Percentiles rank a stretch among this genome's conserved stretches.
These are phyloP conservation scores for Papilio aristodemus DNA, from an alignment of 1,140 invertebrate genomes.

Conservation along the genomic window DNA sequence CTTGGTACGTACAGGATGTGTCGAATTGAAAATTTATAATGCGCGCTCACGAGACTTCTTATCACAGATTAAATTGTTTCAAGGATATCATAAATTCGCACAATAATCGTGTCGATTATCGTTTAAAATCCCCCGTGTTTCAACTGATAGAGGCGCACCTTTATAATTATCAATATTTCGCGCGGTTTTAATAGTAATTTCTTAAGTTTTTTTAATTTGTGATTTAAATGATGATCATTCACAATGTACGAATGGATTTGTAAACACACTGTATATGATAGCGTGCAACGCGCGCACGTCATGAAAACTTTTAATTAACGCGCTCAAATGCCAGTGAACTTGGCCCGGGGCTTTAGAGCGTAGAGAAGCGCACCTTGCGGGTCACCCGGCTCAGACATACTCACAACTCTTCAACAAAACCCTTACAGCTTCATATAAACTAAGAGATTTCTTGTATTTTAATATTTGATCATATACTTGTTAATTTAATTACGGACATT, in stretches of 20 bases:
- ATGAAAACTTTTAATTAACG: conserved; percentile 79
- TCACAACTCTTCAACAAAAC: not conserved
- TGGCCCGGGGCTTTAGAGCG: conserved; percentile 70
- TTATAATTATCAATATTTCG: conserved; percentile 30
- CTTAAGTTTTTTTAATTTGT: not conserved
- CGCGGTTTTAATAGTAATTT: conserved; percentile 1
- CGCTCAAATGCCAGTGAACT: conserved; percentile 79
- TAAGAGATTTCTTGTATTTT: not conserved
- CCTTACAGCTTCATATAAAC: not conserved
- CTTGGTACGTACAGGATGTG: conserved; percentile 27
- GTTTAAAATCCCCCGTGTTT: conserved; percentile 22
- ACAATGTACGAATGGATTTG: too few species aligned
- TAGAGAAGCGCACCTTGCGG: conserved; percentile 60
- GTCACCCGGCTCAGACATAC: conserved; percentile 45
- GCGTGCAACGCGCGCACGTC: conserved; percentile 71
- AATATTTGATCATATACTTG: not conserved
- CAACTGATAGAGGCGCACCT: conserved; percentile 26
- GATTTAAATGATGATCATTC: not conserved
- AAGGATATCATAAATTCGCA: conserved; percentile 25
- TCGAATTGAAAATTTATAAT: conserved; percentile 26
- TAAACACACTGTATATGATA: conserved; percentile 66
- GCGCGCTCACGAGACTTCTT: conserved; percentile 31
- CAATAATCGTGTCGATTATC: conserved; percentile 27
- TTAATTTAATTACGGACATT: not conserved
- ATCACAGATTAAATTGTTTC: conserved; percentile 22